Evolutionary conservation across 2,113 vertebrate species (phyloP).

Genomic region (Cervus canadensis): DNA sequence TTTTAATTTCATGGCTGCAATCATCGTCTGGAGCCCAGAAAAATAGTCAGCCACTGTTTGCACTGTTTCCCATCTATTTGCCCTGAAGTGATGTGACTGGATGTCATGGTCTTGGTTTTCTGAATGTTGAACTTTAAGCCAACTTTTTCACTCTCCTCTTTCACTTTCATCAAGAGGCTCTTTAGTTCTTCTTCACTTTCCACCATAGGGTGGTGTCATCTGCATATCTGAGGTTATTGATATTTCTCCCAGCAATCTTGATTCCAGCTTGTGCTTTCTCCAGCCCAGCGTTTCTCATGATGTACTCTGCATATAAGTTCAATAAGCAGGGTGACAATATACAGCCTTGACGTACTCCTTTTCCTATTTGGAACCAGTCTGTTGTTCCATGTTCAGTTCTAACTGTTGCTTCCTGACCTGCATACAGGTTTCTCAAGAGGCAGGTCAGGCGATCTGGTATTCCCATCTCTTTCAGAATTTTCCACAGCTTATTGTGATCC

Average conservation of each 20-base stretch:
- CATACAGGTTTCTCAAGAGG: neutral
- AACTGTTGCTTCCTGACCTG: neutral
- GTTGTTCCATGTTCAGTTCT: neutral
- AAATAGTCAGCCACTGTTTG: neutral
- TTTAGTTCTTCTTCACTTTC: neutral
- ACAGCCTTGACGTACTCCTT: rapidly evolving
- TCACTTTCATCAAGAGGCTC: neutral
- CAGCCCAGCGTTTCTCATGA: neutral
- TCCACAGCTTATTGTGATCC: neutral
- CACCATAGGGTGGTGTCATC: neutral
- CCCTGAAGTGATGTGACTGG: neutral
- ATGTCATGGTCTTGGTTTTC: rapidly evolving
- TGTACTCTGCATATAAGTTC: neutral
- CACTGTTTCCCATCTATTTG: neutral
- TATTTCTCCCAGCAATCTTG: neutral
- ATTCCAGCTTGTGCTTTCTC: neutral
- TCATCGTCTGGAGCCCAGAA: rapidly evolving
- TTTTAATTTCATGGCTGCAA: neutral
- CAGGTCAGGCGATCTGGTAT: neutral
- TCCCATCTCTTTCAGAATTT: neutral
- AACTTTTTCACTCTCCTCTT: neutral
- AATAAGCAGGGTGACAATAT: neutral
- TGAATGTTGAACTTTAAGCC: neutral
- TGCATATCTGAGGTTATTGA: neutral
- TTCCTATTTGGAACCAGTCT: neutral